A percentile compares a stretch with the other conserved stretches of the same genome.
phyloP scores from a whole-genome alignment of 2,888 invertebrate species.

The Lottia gigantea region DNA sequence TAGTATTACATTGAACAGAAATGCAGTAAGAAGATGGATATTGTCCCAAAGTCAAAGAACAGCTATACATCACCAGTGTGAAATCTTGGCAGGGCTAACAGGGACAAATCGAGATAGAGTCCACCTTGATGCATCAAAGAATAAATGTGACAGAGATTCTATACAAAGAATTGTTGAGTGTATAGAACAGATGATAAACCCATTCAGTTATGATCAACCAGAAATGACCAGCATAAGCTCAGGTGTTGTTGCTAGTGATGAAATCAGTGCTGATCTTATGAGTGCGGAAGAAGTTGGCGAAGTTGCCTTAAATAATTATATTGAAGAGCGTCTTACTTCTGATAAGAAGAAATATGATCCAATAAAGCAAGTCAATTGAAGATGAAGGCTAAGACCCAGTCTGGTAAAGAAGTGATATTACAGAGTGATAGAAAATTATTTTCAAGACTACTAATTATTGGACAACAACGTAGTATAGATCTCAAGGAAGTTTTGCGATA shows the following conservation, averaged over 20 bases:
- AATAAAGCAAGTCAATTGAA: neutral
- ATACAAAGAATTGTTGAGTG: too few relatives aligned
- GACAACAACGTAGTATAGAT: neutral
- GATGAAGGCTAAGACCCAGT: neutral
- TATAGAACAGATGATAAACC: too few relatives aligned
- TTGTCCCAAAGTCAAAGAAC: neutral
- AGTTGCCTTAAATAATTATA: neutral
- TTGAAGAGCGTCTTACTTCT: neutral
- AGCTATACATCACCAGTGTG: slow-evolving; percentile 1
- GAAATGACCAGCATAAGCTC: too few relatives aligned
- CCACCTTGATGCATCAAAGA: neutral
- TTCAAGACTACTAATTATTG: neutral
- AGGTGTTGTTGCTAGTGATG: slow-evolving; percentile 1
- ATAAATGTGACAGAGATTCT: neutral
- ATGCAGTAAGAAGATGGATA: slow-evolving; percentile 7
- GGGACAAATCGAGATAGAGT: neutral
- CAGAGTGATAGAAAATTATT: neutral
- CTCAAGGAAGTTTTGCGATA: neutral
- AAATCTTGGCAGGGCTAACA: neutral
- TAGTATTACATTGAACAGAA: slow-evolving; percentile 11
- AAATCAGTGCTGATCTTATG: neutral
- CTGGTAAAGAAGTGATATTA: neutral
- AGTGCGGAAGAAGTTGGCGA: neutral
- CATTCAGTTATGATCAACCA: too few relatives aligned
- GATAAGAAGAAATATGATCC: neutral